Evolutionary conservation across 2,113 vertebrate genomes (phyloP), one percentile per base, ranked within the genome.

Genomic region (Neoarius graeffei): DNA sequence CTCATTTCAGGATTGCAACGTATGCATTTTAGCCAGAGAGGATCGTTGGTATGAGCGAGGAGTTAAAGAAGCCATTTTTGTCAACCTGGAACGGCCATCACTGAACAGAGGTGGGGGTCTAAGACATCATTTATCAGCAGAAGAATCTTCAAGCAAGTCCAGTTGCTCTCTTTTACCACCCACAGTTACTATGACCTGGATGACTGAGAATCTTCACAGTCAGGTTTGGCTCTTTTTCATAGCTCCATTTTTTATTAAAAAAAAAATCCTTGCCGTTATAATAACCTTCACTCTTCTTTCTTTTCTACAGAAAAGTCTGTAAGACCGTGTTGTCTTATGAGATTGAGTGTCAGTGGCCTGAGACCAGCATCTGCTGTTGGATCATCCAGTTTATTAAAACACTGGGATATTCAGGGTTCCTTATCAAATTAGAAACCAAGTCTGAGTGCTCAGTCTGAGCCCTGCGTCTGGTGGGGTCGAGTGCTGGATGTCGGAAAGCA

Each of bases 331-430:
- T 15, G 11, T 59, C 62, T 42, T 6, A 14, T 5, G 57, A n/a
- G 15, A 59, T 71, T 89, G 1, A 1, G 60, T 76, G 80, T 1
- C 59, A 35, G 25, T 87, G 54, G 69, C 30, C 79, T 17, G 81
- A 23, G 60, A 77, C 52, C 62, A 17, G 23, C 30, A 42, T 66
- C 73, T 84, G 42, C 54, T 57, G 74, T 71, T 30, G 64, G 73
- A 79, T 81, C 52, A 80, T 71, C 54, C 79, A 60, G 86, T 62
- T 81, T 77, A 64, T 83, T 66, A 81, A 67, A 87, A 85, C 6
- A 62, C 42, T 1, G 25, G 23, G 54, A 42, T 67, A 23, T 83
- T 90, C 60, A 77, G 48, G 69, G 50, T 85, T 52, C 27, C 11
- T 52, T 85, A 73, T 79, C 30, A 13, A 86, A 85, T 54, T 71